Evolutionary conservation across 2,888 invertebrate genomes (phyloP), one percentile per base, ranked within the genome.

Genomic region (Dolichomitus sp.): DNA sequence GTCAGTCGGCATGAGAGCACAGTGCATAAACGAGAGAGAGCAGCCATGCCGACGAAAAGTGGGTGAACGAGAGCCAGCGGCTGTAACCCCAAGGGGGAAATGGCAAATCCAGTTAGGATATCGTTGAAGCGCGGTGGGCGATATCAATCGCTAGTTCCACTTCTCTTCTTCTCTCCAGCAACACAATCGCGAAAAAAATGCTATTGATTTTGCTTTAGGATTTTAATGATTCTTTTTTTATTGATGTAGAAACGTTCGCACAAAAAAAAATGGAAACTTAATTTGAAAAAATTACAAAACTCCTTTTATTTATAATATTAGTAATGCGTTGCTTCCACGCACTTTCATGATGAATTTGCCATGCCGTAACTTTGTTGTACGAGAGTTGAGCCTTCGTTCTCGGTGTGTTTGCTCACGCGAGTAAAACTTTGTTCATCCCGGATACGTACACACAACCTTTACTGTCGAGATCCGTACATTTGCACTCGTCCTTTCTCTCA

Each of bases 1-100:
- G 86, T 89, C 87, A 88, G 85, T 85, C 87, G 73, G 85, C 81
- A 87, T 89, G 85, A 90, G 89, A 89, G 89, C 88, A 42, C 48
- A n/a, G 87, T 86, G 86, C 81, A 85, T 87, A 70, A 78, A 68
- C 54, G 61, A 40, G 14, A 11, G 40, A 37, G n/a, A 42, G 40
- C 52, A 40, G 12, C 50, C 40, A 45, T 57, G 65, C 66, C 52
- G 40, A 73, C 30, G 23, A 61, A 74, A 57, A 42, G 42, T 27
- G 75, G 57, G 52, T 33, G 37, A 61, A 61, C 27, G 75, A 45
- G 72, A 33, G 57, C 66, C 19, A 66, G 83, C 69, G 50, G 61
- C 76, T 78, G 72, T 81, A 84, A 83, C 83, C 85, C 84, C 84
- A 65, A 70, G 66, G 80, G 86, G 77, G 76, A 80, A 84, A 84